Percentiles rank a stretch among this genome's conserved stretches.
Evolutionary conservation across 2,113 vertebrate genomes (phyloP).

Genomic region (Quiscalus mexicanus): DNA sequence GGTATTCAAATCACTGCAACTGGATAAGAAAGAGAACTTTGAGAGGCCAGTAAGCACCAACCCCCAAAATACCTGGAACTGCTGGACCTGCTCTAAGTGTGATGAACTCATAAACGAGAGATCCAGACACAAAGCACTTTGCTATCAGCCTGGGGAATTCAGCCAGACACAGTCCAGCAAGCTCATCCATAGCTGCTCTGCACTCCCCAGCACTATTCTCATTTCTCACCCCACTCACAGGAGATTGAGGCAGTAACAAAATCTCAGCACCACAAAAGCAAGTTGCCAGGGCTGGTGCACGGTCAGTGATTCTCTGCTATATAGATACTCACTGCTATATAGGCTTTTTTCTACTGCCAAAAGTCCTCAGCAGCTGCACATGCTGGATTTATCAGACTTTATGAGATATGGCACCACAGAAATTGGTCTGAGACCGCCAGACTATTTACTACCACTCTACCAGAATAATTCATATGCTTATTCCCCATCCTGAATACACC

Average conservation of each 20-base stretch:
- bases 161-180: background rate
- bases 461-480: conserved; percentile 52
- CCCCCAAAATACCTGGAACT: background rate
- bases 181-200: background rate
- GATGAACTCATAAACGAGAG: background rate
- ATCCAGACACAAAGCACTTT: background rate
- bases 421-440: conserved; percentile 43
- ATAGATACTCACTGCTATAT: background rate
- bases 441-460: conserved; percentile 40
- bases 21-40: background rate
- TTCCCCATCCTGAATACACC: background rate
- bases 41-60: background rate
- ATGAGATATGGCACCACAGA: conserved; percentile 49
- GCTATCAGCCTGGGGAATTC: background rate
- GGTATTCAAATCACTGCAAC: background rate
- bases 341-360: conserved; percentile 2
- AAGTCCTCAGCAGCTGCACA: conserved; percentile 29
- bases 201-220: background rate
- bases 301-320: background rate
- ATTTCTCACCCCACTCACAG: background rate
- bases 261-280: background rate
- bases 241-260: background rate
- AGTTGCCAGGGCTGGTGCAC: background rate
- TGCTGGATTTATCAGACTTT: conserved; percentile 50
- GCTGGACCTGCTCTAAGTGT: background rate